Conservation (phyloP, 30 jellyfish, hydroid and myxozoan species). For the Aurelia aurita region DNA sequence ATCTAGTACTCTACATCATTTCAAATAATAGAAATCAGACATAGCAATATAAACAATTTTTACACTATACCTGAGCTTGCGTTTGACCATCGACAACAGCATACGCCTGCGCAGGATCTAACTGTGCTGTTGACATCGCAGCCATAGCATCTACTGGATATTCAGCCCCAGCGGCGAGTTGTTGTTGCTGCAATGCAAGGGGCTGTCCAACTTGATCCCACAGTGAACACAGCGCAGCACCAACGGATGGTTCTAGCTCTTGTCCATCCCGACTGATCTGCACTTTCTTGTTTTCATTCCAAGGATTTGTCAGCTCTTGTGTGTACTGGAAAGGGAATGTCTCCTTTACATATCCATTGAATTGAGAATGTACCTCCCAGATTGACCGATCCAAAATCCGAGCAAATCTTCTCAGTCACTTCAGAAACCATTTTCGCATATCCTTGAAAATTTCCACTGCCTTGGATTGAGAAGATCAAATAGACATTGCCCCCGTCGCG, state of each 20-base stretch:
- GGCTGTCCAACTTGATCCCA: constrained; percentile 77
- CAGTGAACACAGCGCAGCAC: constrained; percentile 80
- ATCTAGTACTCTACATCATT: too few species aligned
- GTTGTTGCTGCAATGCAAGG: constrained; percentile 20
- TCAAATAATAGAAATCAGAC: too few species aligned
- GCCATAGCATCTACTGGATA: constrained; percentile 41
- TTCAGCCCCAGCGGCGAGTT: neutral
- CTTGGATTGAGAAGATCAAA: constrained; percentile 90
- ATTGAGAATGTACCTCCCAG: constrained; percentile 86
- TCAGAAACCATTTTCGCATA: constrained; percentile 87
- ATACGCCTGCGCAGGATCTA: constrained; percentile 56
- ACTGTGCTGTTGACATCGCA: constrained; percentile 30
- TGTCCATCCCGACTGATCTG: constrained; percentile 97
- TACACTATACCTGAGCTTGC: constrained; percentile 6
- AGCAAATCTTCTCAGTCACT: constrained; percentile 72
- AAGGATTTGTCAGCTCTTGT: constrained; percentile 91
- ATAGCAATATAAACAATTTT: too few species aligned
- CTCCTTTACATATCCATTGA: constrained; percentile 89
- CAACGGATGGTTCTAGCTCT: constrained; percentile 94
- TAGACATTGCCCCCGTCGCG: constrained; percentile 69
- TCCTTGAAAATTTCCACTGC: constrained; percentile 97
- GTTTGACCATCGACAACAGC: constrained; percentile 66
- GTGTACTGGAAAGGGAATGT: constrained; percentile 88
- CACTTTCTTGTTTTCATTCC: constrained; percentile 97
- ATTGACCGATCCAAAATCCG: constrained; percentile 88